A percentile compares a stretch with the other conserved stretches of the same genome.
Evolutionary conservation across 1,140 invertebrate genomes (phyloP).

Genomic region (Tyrophagus putrescentiae): DNA sequence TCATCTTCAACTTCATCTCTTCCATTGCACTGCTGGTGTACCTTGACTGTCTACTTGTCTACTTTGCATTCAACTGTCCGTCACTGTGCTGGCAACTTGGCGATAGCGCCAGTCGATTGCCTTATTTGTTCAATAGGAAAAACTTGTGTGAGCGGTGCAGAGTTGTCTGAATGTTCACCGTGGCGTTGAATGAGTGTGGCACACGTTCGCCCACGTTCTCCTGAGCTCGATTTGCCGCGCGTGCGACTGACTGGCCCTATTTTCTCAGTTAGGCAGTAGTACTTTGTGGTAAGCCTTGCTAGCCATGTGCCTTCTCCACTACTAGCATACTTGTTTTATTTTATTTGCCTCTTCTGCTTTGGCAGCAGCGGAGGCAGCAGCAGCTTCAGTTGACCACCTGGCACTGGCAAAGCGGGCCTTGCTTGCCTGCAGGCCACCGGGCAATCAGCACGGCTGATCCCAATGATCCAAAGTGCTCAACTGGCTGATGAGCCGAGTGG

Average conservation of each 20-base stretch:
- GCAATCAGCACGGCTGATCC: too few species aligned
- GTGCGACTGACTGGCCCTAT: not conserved
- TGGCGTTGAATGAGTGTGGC: not conserved
- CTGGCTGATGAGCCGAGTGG: not conserved
- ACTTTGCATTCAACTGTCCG: conserved; percentile 9
- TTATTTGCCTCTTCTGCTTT: not conserved
- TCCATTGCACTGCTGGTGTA: conserved; percentile 4
- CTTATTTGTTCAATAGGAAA: conserved; percentile 7
- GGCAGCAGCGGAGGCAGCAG: too few species aligned
- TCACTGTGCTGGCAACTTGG: not conserved
- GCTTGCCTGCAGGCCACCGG: too few species aligned
- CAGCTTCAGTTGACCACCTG: not conserved
- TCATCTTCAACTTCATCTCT: too few species aligned
- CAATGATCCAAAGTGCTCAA: too few species aligned
- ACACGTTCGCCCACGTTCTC: conserved; percentile 5
- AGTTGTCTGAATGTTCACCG: conserved; percentile 7
- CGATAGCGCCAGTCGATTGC: not conserved
- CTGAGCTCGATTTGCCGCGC: not conserved
- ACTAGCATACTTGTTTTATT: too few species aligned
- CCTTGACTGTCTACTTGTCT: not conserved
- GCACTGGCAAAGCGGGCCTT: not conserved
- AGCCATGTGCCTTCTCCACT: too few species aligned
- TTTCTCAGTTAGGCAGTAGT: not conserved
- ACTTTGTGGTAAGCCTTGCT: too few species aligned
- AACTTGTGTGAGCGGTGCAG: too few species aligned